Evolutionary conservation across 2,888 invertebrate genomes (phyloP).

Genomic region (Caenorhabditis zanzibari): DNA sequence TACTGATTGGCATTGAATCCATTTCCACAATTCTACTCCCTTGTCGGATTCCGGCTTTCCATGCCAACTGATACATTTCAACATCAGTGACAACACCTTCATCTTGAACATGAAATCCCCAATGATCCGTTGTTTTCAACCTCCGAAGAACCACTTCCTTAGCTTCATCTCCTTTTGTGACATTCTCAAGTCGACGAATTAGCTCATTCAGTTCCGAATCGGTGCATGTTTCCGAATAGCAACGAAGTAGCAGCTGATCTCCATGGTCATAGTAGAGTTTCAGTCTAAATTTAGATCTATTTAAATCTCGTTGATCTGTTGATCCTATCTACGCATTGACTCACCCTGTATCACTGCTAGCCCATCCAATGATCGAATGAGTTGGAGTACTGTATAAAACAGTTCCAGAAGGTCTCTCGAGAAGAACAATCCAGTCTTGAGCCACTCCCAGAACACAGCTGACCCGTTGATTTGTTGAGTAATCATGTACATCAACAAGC

Average conservation of each 20-base stretch:
- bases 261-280: constrained; percentile 92
- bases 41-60: constrained; percentile 90
- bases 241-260: constrained; percentile 90
- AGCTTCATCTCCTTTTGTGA: constrained; percentile 88
- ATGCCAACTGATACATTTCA: constrained; percentile 87
- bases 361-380: constrained; percentile 89
- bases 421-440: constrained; percentile 91
- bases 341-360: constrained; percentile 78
- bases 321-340: not conserved
- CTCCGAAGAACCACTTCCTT: constrained; percentile 84
- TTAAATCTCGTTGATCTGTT: not conserved
- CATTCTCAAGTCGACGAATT: constrained; percentile 89
- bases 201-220: constrained; percentile 88
- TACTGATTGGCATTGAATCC: constrained; percentile 76
- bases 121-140: constrained; percentile 75
- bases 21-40: constrained; percentile 92
- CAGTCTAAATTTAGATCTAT: constrained; percentile 65
- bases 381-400: constrained; percentile 93
- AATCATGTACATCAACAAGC: constrained; percentile 85
- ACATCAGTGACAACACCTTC: constrained; percentile 93
- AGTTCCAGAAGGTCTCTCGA: constrained; percentile 91
- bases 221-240: constrained; percentile 87
- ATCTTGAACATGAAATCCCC: constrained; percentile 81
- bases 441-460: constrained; percentile 86
- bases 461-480: constrained; percentile 74